Evolutionary conservation across 2,113 vertebrate species (phyloP).

Genomic region (Cariama cristata): DNA sequence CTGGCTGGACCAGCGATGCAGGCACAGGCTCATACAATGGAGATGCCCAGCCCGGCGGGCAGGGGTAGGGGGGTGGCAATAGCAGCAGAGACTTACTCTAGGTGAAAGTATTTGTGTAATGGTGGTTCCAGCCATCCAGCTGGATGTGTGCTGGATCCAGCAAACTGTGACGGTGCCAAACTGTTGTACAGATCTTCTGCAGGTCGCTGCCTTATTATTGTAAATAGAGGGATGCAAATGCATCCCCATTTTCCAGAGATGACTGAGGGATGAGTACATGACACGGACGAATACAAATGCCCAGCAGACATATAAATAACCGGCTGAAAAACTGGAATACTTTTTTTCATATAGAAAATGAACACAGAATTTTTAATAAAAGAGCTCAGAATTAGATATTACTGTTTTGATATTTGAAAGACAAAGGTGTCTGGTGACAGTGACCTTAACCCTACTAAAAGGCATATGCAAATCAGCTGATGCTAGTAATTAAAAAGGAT

Average conservation of each 20-base stretch:
- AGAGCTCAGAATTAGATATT: not conserved
- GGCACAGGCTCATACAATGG: accelerated
- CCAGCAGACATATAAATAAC: not conserved
- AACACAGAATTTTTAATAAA: not conserved
- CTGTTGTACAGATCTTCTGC: no score
- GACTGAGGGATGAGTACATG: not conserved
- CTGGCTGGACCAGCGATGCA: not conserved
- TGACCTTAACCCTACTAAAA: not conserved
- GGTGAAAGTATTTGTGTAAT: no score
- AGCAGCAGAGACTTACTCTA: not conserved
- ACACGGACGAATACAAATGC: not conserved
- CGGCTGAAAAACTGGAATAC: not conserved
- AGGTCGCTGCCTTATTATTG: no score
- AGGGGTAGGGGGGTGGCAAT: not conserved
- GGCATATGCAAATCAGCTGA: not conserved
- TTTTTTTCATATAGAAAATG: not conserved
- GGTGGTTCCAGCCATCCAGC: not conserved
- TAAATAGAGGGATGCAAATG: not conserved
- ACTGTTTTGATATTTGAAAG: not conserved
- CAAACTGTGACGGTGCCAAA: not conserved
- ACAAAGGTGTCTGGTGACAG: not conserved
- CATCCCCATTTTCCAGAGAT: not conserved
- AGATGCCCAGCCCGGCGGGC: not conserved
- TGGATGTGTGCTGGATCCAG: no score
- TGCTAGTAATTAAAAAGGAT: not conserved